phyloP scores from a whole-genome alignment of 1,140 invertebrate species.

The Drosophila mojavensis region DNA sequence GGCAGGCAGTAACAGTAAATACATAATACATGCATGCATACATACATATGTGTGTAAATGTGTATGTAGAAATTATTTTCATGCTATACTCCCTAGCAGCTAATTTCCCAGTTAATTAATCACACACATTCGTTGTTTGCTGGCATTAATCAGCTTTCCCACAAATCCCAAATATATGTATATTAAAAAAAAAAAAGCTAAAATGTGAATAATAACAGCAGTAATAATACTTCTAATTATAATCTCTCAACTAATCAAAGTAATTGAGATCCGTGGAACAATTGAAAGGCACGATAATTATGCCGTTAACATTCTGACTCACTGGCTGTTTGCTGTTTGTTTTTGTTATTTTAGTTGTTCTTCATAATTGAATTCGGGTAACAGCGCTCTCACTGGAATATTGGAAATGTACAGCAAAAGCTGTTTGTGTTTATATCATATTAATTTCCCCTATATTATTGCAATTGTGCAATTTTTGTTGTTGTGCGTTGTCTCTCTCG shows the following conservation, averaged over 20 bases:
- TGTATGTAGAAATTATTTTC: background rate
- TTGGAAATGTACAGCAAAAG: background rate
- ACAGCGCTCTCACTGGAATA: background rate
- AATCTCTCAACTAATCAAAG: slow-evolving; percentile 12
- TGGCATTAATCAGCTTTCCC: slow-evolving; percentile 34
- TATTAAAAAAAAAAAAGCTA: background rate
- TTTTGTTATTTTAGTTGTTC: background rate
- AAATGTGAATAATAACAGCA: background rate
- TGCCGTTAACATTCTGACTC: slow-evolving; percentile 12
- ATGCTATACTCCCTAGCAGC: background rate
- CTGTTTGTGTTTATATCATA: background rate
- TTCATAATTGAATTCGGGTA: background rate
- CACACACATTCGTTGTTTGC: slow-evolving; percentile 15
- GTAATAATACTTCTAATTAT: background rate
- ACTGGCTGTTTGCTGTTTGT: background rate
- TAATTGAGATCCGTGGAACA: slow-evolving; percentile 27
- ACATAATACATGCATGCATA: background rate
- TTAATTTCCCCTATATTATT: background rate
- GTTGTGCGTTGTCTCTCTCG: background rate
- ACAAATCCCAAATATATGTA: slow-evolving; percentile 9
- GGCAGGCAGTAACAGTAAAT: background rate
- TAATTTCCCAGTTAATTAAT: slow-evolving; percentile 35
- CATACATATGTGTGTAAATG: background rate
- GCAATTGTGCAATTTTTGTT: background rate
- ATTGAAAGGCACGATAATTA: slow-evolving; percentile 6